Conservation (phyloP, 2,888 invertebrate species). For the Dolomedes plantarius region DNA sequence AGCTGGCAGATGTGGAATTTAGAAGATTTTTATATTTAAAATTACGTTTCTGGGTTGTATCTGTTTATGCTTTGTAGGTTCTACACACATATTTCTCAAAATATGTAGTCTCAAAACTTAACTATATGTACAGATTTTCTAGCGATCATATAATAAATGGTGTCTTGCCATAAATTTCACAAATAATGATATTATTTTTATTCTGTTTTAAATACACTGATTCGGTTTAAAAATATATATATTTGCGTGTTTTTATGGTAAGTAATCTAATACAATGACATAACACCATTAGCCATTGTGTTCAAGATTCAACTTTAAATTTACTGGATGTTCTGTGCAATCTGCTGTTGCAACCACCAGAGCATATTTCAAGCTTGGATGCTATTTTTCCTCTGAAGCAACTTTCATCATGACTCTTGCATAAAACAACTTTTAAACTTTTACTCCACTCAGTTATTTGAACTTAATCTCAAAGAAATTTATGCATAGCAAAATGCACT, state of each 20-base stretch:
- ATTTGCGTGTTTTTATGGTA: not conserved
- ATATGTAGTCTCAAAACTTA: too few relatives aligned
- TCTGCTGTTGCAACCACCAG: conserved; percentile 38
- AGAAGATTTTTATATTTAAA: too few relatives aligned
- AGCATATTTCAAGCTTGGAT: conserved; percentile 37
- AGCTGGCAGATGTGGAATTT: too few relatives aligned
- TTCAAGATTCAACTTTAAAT: conserved; percentile 39
- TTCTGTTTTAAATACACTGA: too few relatives aligned
- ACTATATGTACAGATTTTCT: too few relatives aligned
- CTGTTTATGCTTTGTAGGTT: too few relatives aligned
- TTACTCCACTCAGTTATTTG: conserved; percentile 8
- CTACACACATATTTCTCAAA: too few relatives aligned
- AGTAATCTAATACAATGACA: conserved; percentile 1
- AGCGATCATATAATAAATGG: too few relatives aligned
- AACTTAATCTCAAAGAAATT: conserved; percentile 46
- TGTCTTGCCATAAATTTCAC: too few relatives aligned
- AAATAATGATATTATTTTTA: too few relatives aligned
- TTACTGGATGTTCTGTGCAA: conserved; percentile 22
- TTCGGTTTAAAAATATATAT: too few relatives aligned
- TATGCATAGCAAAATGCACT: conserved; percentile 44
- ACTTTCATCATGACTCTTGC: conserved; percentile 37
- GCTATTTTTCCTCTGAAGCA: conserved; percentile 42
- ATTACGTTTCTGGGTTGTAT: too few relatives aligned
- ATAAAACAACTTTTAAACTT: conserved; percentile 41
- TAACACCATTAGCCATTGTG: not conserved